Conservation (phyloP, 2,888 invertebrate genomes). For the Epinotia bilunana region DNA sequence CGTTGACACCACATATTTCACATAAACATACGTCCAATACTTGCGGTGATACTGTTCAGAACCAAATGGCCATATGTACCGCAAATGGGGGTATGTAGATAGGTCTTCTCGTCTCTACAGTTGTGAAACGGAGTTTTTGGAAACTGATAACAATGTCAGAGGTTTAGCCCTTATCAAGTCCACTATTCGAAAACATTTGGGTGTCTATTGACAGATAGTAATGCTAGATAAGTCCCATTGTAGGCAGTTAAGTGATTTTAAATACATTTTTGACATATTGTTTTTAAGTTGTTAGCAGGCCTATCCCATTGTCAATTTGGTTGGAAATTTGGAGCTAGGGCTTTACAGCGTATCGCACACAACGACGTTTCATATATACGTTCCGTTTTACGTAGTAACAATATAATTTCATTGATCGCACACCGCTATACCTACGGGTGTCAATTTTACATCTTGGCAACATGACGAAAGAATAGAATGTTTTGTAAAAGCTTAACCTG, state of each 20-base stretch:
- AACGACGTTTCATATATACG: no score
- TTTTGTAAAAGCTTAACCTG: no score
- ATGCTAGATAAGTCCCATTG: constrained; percentile 11
- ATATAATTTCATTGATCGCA: no score
- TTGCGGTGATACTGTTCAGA: not conserved
- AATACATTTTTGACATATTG: no score
- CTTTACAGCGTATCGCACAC: no score
- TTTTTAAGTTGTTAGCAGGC: no score
- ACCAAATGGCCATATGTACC: not conserved
- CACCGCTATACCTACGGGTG: no score
- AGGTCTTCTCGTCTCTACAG: not conserved
- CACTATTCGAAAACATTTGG: constrained; percentile 23
- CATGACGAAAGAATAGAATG: no score
- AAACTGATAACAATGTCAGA: constrained; percentile 34
- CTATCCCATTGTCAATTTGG: no score
- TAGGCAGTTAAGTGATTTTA: not conserved
- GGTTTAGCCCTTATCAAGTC: constrained; percentile 31
- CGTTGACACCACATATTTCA: not conserved
- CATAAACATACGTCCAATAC: not conserved
- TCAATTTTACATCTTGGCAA: no score
- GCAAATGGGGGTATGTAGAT: not conserved
- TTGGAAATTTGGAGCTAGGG: no score
- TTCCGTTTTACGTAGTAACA: no score
- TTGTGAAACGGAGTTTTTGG: constrained; percentile 7
- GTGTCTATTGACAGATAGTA: constrained; percentile 31